phyloP scores from a whole-genome alignment of 1,140 invertebrate genomes.

The Octopus bimaculoides region DNA sequence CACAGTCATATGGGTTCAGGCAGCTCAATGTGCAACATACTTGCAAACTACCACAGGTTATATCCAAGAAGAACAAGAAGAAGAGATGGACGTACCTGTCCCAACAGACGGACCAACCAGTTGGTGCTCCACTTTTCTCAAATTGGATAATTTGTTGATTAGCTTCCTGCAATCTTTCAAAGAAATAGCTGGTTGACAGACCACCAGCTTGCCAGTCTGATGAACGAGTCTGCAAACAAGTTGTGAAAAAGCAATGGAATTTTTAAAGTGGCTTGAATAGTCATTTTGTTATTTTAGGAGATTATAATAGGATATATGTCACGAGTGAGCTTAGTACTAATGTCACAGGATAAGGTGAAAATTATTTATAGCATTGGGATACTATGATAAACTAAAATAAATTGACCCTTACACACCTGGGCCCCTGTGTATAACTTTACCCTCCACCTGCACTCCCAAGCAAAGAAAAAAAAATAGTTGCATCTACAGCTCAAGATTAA shows the following conservation, averaged over 20 bases:
- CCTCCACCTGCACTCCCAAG: no score
- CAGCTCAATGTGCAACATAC: not conserved
- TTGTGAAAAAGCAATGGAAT: not conserved
- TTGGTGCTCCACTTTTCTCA: constrained; percentile 65
- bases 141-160: constrained; percentile 58
- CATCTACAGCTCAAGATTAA: no score
- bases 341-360: no score
- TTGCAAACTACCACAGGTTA: not conserved
- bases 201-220: constrained; percentile 65
- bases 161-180: constrained; percentile 64
- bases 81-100: constrained; percentile 67
- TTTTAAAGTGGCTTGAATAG: not conserved
- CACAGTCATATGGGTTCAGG: not conserved
- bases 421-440: no score
- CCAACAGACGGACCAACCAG: constrained; percentile 72
- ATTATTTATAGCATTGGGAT: no score
- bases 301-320: no score
- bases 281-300: not conserved
- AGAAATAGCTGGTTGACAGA: constrained; percentile 64
- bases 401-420: no score
- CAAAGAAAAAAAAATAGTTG: no score
- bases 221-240: constrained; percentile 61
- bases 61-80: constrained; percentile 29
- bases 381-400: no score
- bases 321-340: no score